phyloP scores from a whole-genome alignment of 2,888 invertebrate species.

The Halictus ligatus region DNA sequence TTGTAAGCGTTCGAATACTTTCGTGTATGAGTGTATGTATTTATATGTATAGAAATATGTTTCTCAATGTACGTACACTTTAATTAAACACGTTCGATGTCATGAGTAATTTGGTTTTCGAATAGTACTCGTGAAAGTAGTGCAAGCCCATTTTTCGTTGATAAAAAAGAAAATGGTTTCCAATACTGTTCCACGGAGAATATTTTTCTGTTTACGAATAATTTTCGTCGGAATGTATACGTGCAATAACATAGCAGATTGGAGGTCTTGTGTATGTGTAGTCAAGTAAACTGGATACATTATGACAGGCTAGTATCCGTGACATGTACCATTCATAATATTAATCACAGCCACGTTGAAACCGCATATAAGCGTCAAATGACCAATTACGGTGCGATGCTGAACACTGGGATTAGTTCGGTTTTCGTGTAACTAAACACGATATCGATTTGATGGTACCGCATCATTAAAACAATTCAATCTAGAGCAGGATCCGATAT shows the following conservation, averaged over 20 bases:
- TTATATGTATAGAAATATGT: too few species aligned
- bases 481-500: not conserved
- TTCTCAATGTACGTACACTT: not conserved
- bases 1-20: too few species aligned
- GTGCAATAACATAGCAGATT: conserved; percentile 2
- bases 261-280: conserved; percentile 1
- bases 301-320: conserved; percentile 50
- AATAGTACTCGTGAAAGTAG: too few species aligned
- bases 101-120: not conserved
- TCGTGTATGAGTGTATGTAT: too few species aligned
- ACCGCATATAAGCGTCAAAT: conserved; percentile 63
- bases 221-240: not conserved
- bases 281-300: conserved; percentile 30
- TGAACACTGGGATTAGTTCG: conserved; percentile 48
- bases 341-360: conserved; percentile 61
- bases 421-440: conserved; percentile 57
- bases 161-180: not conserved
- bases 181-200: not conserved
- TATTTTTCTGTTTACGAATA: not conserved
- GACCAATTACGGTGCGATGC: conserved; percentile 61
- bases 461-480: conserved; percentile 42
- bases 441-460: conserved; percentile 43
- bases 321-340: conserved; percentile 58
- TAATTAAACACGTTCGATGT: not conserved
- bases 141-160: too few species aligned